Evolutionary conservation across 2,888 invertebrate species (phyloP).

Genomic region (Hipparchia sbordonii): DNA sequence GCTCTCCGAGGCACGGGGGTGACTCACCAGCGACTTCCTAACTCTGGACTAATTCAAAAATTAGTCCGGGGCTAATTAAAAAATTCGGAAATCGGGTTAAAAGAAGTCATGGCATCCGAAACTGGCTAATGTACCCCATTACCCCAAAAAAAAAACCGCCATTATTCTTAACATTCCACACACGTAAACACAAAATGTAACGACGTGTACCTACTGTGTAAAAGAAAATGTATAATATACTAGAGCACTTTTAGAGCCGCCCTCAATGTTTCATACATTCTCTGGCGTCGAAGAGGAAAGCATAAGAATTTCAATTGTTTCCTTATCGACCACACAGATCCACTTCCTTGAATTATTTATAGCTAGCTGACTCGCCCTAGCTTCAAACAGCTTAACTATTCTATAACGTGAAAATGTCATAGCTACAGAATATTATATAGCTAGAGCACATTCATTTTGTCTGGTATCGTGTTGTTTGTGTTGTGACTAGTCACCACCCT

Average conservation of each 20-base stretch:
- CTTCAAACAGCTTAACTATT: not conserved
- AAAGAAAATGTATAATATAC: not conserved
- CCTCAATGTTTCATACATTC: not conserved
- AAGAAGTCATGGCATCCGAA: no score
- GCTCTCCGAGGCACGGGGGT: no score
- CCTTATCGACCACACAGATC: slow-evolving; percentile 44
- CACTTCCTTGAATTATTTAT: slow-evolving; percentile 51
- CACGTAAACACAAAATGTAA: slow-evolving; percentile 2
- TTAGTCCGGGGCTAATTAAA: no score
- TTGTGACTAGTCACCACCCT: no score
- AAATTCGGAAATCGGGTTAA: no score
- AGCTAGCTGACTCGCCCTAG: slow-evolving; percentile 26
- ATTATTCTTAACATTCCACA: not conserved
- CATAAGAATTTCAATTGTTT: slow-evolving; percentile 44
- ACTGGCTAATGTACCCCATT: no score
- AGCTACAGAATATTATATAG: not conserved
- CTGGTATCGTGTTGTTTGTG: no score
- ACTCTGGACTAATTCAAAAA: no score
- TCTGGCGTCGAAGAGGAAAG: no score
- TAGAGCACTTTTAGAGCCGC: not conserved
- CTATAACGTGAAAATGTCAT: slow-evolving; percentile 20
- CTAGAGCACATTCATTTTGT: no score
- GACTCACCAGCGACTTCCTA: no score
- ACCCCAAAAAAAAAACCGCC: no score
- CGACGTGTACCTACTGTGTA: not conserved